phyloP scores from a whole-genome alignment of 2,888 invertebrate species.

The Pasiphila rectangulata region DNA sequence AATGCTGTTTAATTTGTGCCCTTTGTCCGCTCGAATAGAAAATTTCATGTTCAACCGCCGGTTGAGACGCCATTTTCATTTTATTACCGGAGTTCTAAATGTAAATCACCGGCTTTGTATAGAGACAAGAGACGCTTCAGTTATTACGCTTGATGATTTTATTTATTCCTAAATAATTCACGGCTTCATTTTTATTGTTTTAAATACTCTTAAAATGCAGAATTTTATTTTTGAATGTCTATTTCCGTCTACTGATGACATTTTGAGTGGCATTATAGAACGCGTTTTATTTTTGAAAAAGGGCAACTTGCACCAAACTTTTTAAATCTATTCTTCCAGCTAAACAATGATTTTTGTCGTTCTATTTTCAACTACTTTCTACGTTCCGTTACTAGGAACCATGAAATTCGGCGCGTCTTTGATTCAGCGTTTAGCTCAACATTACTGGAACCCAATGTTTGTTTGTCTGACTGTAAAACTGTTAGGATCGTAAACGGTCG shows the following conservation, averaged over 20 bases:
- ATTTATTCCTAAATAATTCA: constrained; percentile 11
- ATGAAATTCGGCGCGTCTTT: constrained; percentile 69
- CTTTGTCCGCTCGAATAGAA: constrained; percentile 76
- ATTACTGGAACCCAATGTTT: constrained; percentile 75
- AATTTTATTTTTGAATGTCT: background rate
- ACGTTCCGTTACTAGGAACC: constrained; percentile 57
- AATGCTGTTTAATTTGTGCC: constrained; percentile 74
- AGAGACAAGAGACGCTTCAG: constrained; percentile 46
- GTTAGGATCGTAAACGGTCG: constrained; percentile 77
- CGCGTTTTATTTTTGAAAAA: constrained; percentile 5
- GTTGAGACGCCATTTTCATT: constrained; percentile 61
- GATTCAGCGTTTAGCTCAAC: constrained; percentile 62
- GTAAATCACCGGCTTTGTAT: constrained; percentile 70
- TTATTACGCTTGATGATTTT: constrained; percentile 32
- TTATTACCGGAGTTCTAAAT: constrained; percentile 68
- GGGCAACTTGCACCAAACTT: too few relatives aligned
- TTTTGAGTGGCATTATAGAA: background rate
- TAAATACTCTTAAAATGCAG: too few relatives aligned
- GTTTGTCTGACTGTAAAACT: constrained; percentile 76
- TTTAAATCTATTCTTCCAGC: background rate
- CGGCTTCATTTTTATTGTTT: background rate
- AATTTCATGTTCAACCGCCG: constrained; percentile 71
- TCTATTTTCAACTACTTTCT: constrained; percentile 42
- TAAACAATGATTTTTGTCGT: constrained; percentile 31
- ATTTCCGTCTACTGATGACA: background rate